A percentile compares a stretch with the other conserved stretches of the same genome.
Conservation (phyloP, 1,140 invertebrate genomes). For the Drosophila tsacasi region DNA sequence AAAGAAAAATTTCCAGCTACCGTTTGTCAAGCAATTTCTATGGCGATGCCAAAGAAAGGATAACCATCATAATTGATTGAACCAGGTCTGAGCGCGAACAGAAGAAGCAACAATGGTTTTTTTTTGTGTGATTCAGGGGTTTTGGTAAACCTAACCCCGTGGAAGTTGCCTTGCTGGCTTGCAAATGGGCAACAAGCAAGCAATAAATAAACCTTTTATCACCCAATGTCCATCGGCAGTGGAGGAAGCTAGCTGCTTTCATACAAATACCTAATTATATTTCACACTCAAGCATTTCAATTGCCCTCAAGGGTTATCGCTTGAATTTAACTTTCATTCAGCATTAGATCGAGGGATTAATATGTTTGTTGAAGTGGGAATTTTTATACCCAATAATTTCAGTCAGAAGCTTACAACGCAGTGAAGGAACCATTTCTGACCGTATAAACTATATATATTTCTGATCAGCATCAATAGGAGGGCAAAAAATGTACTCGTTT, state of each 20-base stretch:
- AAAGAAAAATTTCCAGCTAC: conserved; percentile 61
- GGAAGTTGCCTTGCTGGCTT: conserved; percentile 8
- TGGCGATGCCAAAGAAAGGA: conserved; percentile 28
- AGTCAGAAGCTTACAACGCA: no score
- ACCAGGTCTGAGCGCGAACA: conserved; percentile 29
- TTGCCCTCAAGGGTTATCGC: neutral
- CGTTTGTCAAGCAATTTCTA: conserved; percentile 60
- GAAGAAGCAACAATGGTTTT: conserved; percentile 25
- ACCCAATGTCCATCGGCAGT: conserved; percentile 1
- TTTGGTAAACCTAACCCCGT: conserved; percentile 14
- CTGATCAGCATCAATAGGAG: no score
- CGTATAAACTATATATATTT: no score
- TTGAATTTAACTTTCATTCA: conserved; percentile 31
- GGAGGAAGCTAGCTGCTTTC: conserved; percentile 1
- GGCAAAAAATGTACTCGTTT: no score
- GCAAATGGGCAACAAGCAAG: conserved; percentile 17
- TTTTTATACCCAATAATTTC: no score
- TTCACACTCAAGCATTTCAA: conserved; percentile 42
- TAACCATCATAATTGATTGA: conserved; percentile 53
- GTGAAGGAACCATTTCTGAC: no score
- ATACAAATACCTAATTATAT: conserved; percentile 47
- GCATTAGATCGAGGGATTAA: neutral
- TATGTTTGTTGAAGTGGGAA: neutral
- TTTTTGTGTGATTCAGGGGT: conserved; percentile 11
- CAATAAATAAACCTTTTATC: conserved; percentile 38